Conservation (phyloP, 2,888 invertebrate species). For the Catocala nupta region DNA sequence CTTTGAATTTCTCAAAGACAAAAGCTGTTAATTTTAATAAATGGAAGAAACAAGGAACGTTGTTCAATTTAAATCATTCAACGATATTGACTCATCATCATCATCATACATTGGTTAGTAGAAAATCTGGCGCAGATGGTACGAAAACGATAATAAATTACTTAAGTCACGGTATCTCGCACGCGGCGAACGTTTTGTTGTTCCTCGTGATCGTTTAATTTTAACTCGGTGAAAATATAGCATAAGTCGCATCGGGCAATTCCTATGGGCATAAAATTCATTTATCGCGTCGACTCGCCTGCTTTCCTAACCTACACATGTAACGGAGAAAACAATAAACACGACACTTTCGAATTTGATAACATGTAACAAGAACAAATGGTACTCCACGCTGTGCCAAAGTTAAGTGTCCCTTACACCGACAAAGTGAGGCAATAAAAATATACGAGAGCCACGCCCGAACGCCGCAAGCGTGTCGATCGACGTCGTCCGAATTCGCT, state of each 20-base stretch:
- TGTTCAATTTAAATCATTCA: conserved; percentile 71
- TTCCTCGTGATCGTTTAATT: conserved; percentile 57
- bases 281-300: conserved; percentile 8
- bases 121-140: conserved; percentile 72
- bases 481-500: conserved; percentile 65
- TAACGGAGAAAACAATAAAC: conserved; percentile 44
- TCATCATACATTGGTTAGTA: conserved; percentile 68
- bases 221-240: conserved; percentile 50
- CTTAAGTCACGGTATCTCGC: conserved; percentile 58
- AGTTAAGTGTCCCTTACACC: conserved; percentile 65
- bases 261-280: conserved; percentile 12
- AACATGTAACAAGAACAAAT: conserved; percentile 62
- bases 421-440: conserved; percentile 76
- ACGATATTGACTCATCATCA: conserved; percentile 71
- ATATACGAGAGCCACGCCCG: conserved; percentile 72
- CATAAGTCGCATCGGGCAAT: conserved; percentile 15
- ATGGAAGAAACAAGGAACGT: conserved; percentile 49
- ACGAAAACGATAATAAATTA: conserved; percentile 72
- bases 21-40: conserved; percentile 30
- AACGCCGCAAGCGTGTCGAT: conserved; percentile 71
- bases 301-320: conserved; percentile 18
- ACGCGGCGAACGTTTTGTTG: conserved; percentile 56
- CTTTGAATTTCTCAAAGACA: conserved; percentile 12
- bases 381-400: conserved; percentile 63
- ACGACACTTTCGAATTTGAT: conserved; percentile 53